These are phyloP conservation scores for Suricata suricatta DNA, from an alignment of 2,113 vertebrate genomes.

Conservation along the genomic window DNA sequence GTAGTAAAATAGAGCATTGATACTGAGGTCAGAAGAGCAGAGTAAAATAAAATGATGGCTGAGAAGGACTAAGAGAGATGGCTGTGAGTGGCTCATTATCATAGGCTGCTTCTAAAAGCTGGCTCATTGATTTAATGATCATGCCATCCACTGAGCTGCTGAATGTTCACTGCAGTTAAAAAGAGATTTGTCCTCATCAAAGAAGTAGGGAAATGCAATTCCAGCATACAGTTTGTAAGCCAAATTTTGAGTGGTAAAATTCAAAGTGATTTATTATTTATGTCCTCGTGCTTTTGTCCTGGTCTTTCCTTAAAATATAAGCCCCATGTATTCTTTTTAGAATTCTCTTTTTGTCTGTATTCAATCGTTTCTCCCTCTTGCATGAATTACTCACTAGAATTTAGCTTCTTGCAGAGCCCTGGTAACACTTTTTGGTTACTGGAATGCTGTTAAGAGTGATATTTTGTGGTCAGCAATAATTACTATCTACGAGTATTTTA, in stretches of 20 bases:
- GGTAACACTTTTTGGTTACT: not conserved
- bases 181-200: slow-evolving; percentile 64
- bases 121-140: slow-evolving; percentile 75
- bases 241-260: slow-evolving; percentile 54
- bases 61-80: not conserved
- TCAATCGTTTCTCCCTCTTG: slow-evolving; percentile 22
- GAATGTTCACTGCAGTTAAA: slow-evolving; percentile 62
- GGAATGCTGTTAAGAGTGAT: not conserved
- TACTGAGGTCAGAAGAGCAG: slow-evolving; percentile 59
- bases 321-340: not conserved
- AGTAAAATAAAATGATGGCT: slow-evolving; percentile 60
- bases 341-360: not conserved
- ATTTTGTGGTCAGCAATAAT: slow-evolving; percentile 53
- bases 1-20: slow-evolving; percentile 53
- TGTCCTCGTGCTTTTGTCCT: slow-evolving; percentile 40
- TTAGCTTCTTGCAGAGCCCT: not conserved
- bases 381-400: slow-evolving; percentile 33
- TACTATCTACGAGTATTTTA: not conserved
- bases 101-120: slow-evolving; percentile 46
- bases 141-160: slow-evolving; percentile 26
- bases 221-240: slow-evolving; percentile 31
- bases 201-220: slow-evolving; percentile 11
- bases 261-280: slow-evolving; percentile 54
- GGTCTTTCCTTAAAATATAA: slow-evolving; percentile 39
- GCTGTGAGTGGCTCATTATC: slow-evolving; percentile 59